A percentile compares a stretch with the other conserved stretches of the same genome.
These are phyloP conservation scores for Xylocampa areola DNA, from an alignment of 2,888 invertebrate species.

Conservation along the genomic window DNA sequence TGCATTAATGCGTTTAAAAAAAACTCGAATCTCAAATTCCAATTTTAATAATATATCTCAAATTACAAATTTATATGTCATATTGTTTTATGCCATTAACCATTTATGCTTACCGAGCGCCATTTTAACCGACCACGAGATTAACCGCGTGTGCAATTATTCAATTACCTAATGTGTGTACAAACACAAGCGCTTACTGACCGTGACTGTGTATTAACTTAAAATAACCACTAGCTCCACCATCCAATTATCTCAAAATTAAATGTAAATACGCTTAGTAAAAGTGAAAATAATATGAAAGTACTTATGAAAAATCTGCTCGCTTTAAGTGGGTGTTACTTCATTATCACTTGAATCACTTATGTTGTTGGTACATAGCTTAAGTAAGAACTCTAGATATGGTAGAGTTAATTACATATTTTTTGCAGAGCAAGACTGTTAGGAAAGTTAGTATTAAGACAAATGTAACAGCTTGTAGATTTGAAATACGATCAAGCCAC, in stretches of 20 bases:
- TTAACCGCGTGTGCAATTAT: conserved; percentile 55
- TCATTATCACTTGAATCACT: conserved; percentile 41
- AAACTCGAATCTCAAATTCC: too few relatives aligned
- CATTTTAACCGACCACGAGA: conserved; percentile 43
- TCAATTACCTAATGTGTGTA: conserved; percentile 72
- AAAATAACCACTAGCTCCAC: conserved; percentile 53
- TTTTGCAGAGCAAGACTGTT: not conserved
- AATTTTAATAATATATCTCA: too few relatives aligned
- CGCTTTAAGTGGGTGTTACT: conserved; percentile 37
- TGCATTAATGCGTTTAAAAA: too few relatives aligned
- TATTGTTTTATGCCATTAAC: too few relatives aligned
- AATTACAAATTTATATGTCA: too few relatives aligned
- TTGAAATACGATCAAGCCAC: not conserved
- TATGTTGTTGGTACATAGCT: conserved; percentile 26
- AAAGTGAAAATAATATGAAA: conserved; percentile 72
- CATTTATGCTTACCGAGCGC: conserved; percentile 22
- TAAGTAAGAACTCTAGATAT: conserved; percentile 22
- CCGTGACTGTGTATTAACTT: conserved; percentile 66
- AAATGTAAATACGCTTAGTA: conserved; percentile 48
- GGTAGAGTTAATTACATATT: conserved; percentile 5
- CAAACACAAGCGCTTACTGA: conserved; percentile 63
- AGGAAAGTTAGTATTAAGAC: not conserved
- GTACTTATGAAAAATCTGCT: conserved; percentile 54
- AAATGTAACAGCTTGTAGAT: not conserved
- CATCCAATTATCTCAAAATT: conserved; percentile 52